A percentile compares a stretch with the other conserved stretches of the same genome.
phyloP scores from a whole-genome alignment of 2,888 invertebrate species.

The Argyresthia goedartella region DNA sequence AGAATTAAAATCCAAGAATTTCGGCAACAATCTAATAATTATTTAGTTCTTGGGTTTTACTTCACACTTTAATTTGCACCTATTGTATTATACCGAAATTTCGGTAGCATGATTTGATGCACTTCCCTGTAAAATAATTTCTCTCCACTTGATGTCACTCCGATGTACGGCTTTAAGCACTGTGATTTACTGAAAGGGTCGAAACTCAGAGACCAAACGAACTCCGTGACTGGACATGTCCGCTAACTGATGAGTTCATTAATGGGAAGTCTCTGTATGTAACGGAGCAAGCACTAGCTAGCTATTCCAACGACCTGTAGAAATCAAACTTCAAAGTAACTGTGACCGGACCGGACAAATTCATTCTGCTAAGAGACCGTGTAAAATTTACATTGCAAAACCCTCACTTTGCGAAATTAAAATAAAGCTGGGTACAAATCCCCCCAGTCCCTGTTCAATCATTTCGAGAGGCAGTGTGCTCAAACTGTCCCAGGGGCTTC shows the following conservation, averaged over 20 bases:
- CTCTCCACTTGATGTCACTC: neutral
- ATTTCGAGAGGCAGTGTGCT: constrained; percentile 56
- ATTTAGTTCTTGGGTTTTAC: constrained; percentile 25
- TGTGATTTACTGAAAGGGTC: too few species aligned
- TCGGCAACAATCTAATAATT: constrained; percentile 10
- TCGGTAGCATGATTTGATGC: constrained; percentile 5
- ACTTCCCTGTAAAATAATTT: neutral
- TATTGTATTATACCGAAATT: too few species aligned
- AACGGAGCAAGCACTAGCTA: too few species aligned
- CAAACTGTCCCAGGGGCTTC: constrained; percentile 51
- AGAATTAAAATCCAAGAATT: constrained; percentile 41
- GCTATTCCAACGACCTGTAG: too few species aligned
- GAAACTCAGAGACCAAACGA: too few species aligned
- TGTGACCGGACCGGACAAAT: too few species aligned
- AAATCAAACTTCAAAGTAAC: too few species aligned
- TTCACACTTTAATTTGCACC: neutral
- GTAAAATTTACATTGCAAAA: constrained; percentile 53
- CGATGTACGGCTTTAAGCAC: too few species aligned
- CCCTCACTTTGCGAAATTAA: constrained; percentile 67
- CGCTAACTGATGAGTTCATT: too few species aligned
- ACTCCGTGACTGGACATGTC: too few species aligned
- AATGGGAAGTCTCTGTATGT: too few species aligned
- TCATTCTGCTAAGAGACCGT: constrained; percentile 17
- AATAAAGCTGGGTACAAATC: constrained; percentile 55
- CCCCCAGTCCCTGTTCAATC: constrained; percentile 66